These are phyloP conservation scores for Marasmarcha lunaedactyla DNA, from an alignment of 2,888 invertebrate species.

Conservation along the genomic window DNA sequence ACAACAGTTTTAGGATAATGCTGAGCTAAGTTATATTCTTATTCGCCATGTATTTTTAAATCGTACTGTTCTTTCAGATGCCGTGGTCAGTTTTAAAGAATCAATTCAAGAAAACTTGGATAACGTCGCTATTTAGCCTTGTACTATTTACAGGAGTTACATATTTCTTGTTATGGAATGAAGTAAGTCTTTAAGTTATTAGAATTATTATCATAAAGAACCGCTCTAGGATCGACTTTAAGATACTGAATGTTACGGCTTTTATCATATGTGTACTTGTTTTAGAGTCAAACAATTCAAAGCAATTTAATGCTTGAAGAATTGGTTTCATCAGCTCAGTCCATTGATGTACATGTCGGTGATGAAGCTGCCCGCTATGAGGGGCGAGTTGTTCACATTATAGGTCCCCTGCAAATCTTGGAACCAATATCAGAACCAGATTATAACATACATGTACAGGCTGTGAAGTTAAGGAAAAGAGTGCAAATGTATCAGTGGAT, in stretches of 20 bases:
- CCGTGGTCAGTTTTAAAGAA: constrained; percentile 46
- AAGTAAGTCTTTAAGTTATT: constrained; percentile 62
- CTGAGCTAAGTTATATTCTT: no score
- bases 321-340: constrained; percentile 66
- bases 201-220: neutral
- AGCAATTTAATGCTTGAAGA: constrained; percentile 85
- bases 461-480: constrained; percentile 84
- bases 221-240: no score
- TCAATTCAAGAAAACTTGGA: constrained; percentile 78
- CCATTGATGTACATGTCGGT: constrained; percentile 77
- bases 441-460: constrained; percentile 86
- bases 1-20: no score
- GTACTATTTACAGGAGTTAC: constrained; percentile 75
- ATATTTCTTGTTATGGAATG: constrained; percentile 85
- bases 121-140: constrained; percentile 77
- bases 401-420: constrained; percentile 78
- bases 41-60: no score
- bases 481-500: constrained; percentile 97
- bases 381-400: constrained; percentile 81
- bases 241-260: neutral
- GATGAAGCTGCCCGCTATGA: constrained; percentile 76
- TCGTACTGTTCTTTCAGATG: constrained; percentile 28
- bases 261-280: constrained; percentile 6
- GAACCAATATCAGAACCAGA: constrained; percentile 89
- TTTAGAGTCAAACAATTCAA: constrained; percentile 82